Conservation (phyloP, 1,140 invertebrate genomes). For the Arctopsyche grandis region DNA sequence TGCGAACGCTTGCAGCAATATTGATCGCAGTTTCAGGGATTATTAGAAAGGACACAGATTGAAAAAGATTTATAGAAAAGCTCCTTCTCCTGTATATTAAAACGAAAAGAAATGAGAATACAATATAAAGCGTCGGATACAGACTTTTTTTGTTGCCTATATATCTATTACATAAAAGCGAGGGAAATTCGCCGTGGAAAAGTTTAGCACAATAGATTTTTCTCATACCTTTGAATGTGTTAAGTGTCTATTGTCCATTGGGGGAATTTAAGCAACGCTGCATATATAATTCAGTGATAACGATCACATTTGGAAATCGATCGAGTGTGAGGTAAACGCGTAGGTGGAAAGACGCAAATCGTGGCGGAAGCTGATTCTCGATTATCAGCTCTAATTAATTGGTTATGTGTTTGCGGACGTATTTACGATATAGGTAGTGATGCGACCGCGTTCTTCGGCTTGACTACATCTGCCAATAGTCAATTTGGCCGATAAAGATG, state of each 20-base stretch:
- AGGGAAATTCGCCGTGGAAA: too few species aligned
- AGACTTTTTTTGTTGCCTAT: too few species aligned
- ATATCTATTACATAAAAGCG: too few species aligned
- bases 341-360: neutral
- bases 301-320: neutral
- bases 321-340: neutral
- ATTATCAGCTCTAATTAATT: neutral
- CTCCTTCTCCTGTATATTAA: neutral
- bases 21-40: constrained; percentile 22
- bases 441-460: neutral
- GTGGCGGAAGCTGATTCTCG: neutral
- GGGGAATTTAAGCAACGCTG: neutral
- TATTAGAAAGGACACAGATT: neutral
- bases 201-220: neutral
- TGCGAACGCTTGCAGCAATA: constrained; percentile 15
- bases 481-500: neutral
- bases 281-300: neutral
- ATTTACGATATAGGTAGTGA: neutral
- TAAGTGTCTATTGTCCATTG: neutral
- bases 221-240: too few species aligned
- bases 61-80: constrained; percentile 19
- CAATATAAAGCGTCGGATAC: neutral
- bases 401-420: neutral
- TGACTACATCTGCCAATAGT: constrained; percentile 15
- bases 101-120: neutral